phyloP scores from a whole-genome alignment of 2,888 invertebrate species.

The Volucella bombylans region DNA sequence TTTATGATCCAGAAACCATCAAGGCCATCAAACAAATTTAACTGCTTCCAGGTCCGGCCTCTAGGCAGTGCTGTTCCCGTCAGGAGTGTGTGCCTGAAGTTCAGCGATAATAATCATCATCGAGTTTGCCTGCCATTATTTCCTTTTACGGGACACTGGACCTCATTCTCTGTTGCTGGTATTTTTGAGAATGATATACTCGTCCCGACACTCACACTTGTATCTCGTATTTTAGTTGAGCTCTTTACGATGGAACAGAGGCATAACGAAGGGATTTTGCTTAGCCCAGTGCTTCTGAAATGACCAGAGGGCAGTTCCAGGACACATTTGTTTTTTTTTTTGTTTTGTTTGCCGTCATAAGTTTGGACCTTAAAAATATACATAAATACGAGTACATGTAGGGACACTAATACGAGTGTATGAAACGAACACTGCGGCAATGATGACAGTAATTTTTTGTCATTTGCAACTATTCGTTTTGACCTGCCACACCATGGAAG shows the following conservation, averaged over 20 bases:
- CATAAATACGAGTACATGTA: too few relatives aligned
- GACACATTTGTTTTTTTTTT: conserved; percentile 41
- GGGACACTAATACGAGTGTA: conserved; percentile 1
- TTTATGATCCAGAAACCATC: conserved; percentile 67
- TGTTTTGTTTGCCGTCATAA: conserved; percentile 25
- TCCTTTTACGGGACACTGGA: neutral
- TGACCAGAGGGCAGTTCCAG: conserved; percentile 28
- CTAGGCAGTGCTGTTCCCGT: conserved; percentile 10
- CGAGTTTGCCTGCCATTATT: conserved; percentile 1
- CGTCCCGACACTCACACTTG: too few relatives aligned
- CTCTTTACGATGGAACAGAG: conserved; percentile 41
- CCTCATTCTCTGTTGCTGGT: conserved; percentile 2
- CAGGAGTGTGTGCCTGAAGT: conserved; percentile 17
- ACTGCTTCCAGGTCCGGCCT: conserved; percentile 15
- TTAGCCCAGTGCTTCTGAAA: conserved; percentile 55
- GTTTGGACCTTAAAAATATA: conserved; percentile 1
- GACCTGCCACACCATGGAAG: neutral
- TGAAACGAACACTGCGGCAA: neutral
- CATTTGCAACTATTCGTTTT: neutral
- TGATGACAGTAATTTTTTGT: conserved; percentile 5
- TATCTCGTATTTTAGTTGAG: neutral
- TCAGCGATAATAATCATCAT: conserved; percentile 42
- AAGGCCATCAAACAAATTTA: conserved; percentile 50
- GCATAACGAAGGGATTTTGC: conserved; percentile 56
- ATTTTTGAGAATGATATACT: neutral